phyloP scores from a whole-genome alignment of 1,140 invertebrate genomes.

The Goniozus legneri region DNA sequence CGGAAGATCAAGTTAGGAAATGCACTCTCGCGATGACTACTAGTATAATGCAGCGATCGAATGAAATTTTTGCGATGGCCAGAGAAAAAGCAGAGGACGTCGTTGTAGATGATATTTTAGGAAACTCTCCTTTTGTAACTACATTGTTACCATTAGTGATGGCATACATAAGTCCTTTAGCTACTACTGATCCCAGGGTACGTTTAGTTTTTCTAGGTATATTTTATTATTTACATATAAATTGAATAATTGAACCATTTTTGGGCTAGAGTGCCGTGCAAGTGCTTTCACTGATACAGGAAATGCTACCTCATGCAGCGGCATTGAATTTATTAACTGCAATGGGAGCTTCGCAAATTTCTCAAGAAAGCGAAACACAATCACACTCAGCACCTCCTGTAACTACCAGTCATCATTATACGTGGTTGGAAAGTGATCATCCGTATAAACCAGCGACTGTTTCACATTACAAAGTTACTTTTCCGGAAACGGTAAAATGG shows the following conservation, averaged over 20 bases:
- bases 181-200: conserved; percentile 77
- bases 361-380: conserved; percentile 42
- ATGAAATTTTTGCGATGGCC: conserved; percentile 68
- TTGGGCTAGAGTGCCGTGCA: conserved; percentile 78
- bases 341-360: conserved; percentile 47
- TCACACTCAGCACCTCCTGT: conserved; percentile 37
- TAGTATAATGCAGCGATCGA: conserved; percentile 70
- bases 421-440: conserved; percentile 93
- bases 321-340: conserved; percentile 71
- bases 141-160: conserved; percentile 76
- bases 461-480: conserved; percentile 84
- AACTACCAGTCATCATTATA: conserved; percentile 82
- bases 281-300: conserved; percentile 84
- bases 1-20: conserved; percentile 70
- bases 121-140: conserved; percentile 64
- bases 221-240: conserved; percentile 1
- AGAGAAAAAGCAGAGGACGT: conserved; percentile 62
- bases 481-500: conserved; percentile 87
- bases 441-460: conserved; percentile 91
- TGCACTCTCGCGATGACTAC: conserved; percentile 69
- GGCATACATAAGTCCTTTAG: conserved; percentile 77
- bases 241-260: conserved; percentile 9
- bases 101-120: conserved; percentile 57
- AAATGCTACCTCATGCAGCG: conserved; percentile 85
- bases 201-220: conserved; percentile 19